Evolutionary conservation across 1,140 invertebrate species (phyloP).

Genomic region (Macrostomum lignano): DNA sequence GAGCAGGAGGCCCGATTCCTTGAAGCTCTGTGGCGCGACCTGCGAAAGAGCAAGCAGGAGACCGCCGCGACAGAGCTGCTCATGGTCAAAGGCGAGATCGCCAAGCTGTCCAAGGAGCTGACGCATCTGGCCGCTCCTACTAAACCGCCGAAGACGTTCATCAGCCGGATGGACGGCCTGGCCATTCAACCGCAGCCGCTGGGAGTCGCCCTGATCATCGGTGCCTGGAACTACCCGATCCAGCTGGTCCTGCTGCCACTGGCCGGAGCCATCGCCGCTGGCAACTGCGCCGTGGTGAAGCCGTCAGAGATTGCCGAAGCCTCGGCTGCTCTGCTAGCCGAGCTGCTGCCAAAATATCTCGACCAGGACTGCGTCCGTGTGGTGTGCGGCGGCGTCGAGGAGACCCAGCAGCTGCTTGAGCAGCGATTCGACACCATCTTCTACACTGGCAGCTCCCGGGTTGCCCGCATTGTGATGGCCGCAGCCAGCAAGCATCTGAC

Average conservation of each 20-base stretch:
- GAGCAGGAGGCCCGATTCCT: too few species aligned
- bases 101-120: too few species aligned
- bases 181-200: slow-evolving; percentile 41
- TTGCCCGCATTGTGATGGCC: slow-evolving; percentile 56
- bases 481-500: slow-evolving; percentile 68
- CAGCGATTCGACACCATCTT: slow-evolving; percentile 83
- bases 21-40: too few species aligned
- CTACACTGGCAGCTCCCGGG: slow-evolving; percentile 60
- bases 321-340: slow-evolving; percentile 40
- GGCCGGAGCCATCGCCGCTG: slow-evolving; percentile 61
- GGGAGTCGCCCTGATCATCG: slow-evolving; percentile 46
- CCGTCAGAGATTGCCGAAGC: slow-evolving; percentile 58
- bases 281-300: slow-evolving; percentile 70
- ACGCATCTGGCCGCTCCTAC: too few species aligned
- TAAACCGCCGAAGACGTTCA: too few species aligned
- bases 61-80: too few species aligned
- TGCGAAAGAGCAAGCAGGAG: too few species aligned
- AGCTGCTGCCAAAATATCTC: slow-evolving; percentile 58
- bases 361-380: slow-evolving; percentile 31
- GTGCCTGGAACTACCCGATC: slow-evolving; percentile 90
- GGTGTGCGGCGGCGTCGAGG: slow-evolving; percentile 40
- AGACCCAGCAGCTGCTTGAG: slow-evolving; percentile 54
- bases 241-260: slow-evolving; percentile 47
- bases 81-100: too few species aligned
- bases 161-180: too few species aligned